Conservation (phyloP, 2,888 invertebrate genomes). For the Dusona sp. region DNA sequence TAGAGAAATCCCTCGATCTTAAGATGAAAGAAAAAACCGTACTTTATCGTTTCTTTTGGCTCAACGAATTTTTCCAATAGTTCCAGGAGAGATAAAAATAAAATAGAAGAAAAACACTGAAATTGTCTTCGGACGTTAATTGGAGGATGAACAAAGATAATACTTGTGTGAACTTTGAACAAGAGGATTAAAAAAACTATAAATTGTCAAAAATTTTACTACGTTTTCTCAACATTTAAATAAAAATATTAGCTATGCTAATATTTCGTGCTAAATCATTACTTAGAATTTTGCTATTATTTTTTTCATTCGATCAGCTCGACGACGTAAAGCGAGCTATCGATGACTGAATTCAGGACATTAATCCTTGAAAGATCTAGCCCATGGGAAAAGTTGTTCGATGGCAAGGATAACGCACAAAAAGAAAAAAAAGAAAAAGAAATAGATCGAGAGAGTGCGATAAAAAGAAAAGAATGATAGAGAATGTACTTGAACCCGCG, state of each 20-base stretch:
- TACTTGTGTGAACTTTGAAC: too few relatives aligned
- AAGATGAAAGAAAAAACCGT: slow-evolving; percentile 8
- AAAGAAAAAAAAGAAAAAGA: slow-evolving; percentile 5
- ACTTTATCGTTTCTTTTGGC: background rate
- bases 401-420: background rate
- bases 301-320: background rate
- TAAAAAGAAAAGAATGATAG: slow-evolving; percentile 34
- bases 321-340: slow-evolving; percentile 40
- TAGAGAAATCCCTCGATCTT: slow-evolving; percentile 28
- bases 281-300: slow-evolving; percentile 30
- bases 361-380: slow-evolving; percentile 50
- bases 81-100: background rate
- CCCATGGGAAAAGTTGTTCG: slow-evolving; percentile 55
- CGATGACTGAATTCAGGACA: slow-evolving; percentile 50
- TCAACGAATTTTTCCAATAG: slow-evolving; percentile 23
- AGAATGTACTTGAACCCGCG: slow-evolving; percentile 2
- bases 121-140: background rate
- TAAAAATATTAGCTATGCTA: too few relatives aligned
- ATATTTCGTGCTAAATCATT: background rate
- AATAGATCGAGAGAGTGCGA: slow-evolving; percentile 18
- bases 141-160: background rate
- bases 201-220: background rate
- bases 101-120: background rate
- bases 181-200: background rate
- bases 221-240: too few relatives aligned